These are phyloP conservation scores for Glomeris maerens DNA, from an alignment of 1,140 invertebrate species.

Conservation along the genomic window DNA sequence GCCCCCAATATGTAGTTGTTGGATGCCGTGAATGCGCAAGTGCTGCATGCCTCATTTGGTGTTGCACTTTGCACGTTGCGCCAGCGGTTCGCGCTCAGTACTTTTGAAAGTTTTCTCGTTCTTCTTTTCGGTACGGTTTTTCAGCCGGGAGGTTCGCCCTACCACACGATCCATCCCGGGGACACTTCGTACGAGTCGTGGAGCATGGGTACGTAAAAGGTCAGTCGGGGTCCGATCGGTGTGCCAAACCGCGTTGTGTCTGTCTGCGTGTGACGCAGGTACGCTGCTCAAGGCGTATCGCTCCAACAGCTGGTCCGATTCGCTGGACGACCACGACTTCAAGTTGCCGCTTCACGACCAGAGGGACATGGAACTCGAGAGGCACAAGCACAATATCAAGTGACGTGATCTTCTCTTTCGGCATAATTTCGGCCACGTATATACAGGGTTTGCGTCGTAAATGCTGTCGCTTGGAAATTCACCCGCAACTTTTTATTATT, in stretches of 20 bases:
- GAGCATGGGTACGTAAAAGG: conserved; percentile 38
- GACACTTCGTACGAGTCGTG: conserved; percentile 63
- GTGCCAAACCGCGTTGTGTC: not conserved
- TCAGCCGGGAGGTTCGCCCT: conserved; percentile 62
- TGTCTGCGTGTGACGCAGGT: conserved; percentile 3
- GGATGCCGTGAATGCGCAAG: too few species aligned
- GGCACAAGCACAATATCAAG: conserved; percentile 27
- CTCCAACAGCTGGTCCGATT: conserved; percentile 81
- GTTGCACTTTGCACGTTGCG: too few species aligned
- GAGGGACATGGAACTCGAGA: conserved; percentile 23
- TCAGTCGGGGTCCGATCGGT: not conserved
- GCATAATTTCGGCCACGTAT: too few species aligned
- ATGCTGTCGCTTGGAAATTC: too few species aligned
- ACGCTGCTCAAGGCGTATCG: conserved; percentile 51
- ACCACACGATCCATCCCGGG: conserved; percentile 76
- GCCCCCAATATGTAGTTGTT: too few species aligned
- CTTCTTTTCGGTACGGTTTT: conserved; percentile 15
- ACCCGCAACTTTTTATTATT: too few species aligned
- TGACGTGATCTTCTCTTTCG: conserved; percentile 16
- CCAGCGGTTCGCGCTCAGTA: too few species aligned
- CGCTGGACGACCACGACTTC: conserved; percentile 44
- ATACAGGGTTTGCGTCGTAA: too few species aligned
- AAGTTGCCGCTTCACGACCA: conserved; percentile 8
- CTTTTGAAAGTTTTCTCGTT: too few species aligned
- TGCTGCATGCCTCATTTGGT: too few species aligned